Base-by-base conservation (phyloP, 2,888 invertebrate genomes). In the Drosophila neutralis region DNA sequence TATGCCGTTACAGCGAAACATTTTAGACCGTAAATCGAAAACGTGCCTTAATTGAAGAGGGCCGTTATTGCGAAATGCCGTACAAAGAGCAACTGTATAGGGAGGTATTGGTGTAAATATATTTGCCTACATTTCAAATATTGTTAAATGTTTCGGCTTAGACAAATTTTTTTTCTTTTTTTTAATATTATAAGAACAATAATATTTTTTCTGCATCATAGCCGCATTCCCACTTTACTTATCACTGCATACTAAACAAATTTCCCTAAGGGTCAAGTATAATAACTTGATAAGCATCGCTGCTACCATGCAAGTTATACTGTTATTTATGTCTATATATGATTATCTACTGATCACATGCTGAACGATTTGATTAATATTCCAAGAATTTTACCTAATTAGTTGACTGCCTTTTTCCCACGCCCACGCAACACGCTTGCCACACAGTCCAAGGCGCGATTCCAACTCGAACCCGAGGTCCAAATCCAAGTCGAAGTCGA, bases 341-440 rank as follows among this genome's bases (percentile, higher is more conserved):
- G 35, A 45, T 63, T 29, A 42, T 27, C 49, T 31, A 18, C 31
- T 31, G 31, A 33, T 68, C n/a, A 15, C 6, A 24, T 45, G n/a
- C 45, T 11, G 13, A 69, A 11, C 27, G 27, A 21, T 48, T 27
- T 18, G 10, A 62, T 52, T 40, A 62, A 45, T 54, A 51, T 21
- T 21, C 60, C 11, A 33, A 21, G 45, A 59, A 54, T 51, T 56
- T 48, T 18, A 69, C 49, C 87, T 85, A 88, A 85, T 85, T 85
- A 85, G 88, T 67, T 75, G 81, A 45, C 38, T 66, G 65, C 7
- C 11, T 69, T 87, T 84, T 85, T 85, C 85, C 89, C 87, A 85
- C 87, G 87, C 85, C 89, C 84, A 84, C 87, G 87, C 86, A 83
- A 67, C 58, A 49, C 45, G 38, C 54, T 18, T 42, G 57, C 57